phyloP scores from a whole-genome alignment of 2,888 invertebrate species.

The Marronus borbonicus region DNA sequence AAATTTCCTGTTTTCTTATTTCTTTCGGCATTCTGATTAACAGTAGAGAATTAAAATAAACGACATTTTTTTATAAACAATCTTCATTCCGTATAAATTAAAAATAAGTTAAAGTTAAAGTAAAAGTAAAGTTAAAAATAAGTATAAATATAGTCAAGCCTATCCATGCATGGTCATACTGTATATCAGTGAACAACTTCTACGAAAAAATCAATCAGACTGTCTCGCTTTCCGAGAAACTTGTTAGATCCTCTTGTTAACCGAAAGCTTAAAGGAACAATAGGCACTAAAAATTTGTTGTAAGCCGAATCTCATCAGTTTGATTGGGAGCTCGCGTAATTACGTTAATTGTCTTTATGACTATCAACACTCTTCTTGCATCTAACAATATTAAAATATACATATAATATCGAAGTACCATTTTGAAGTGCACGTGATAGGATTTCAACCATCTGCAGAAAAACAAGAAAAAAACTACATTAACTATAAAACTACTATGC shows the following conservation, averaged over 20 bases:
- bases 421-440: background rate
- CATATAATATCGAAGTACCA: too few relatives aligned
- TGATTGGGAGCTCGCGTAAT: background rate
- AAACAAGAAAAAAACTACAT: background rate
- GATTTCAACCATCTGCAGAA: background rate
- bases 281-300: background rate
- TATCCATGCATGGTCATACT: too few relatives aligned
- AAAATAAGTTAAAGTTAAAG: too few relatives aligned
- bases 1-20: too few relatives aligned
- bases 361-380: background rate
- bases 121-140: too few relatives aligned
- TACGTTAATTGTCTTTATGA: background rate
- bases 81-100: too few relatives aligned
- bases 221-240: conserved; percentile 11
- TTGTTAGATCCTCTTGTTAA: conserved; percentile 11
- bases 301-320: background rate
- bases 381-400: background rate
- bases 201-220: background rate
- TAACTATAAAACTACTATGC: background rate
- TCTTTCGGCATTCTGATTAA: too few relatives aligned
- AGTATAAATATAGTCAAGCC: too few relatives aligned
- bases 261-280: background rate
- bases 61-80: too few relatives aligned
- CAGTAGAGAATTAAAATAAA: too few relatives aligned
- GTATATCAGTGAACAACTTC: background rate